Percentiles rank a stretch among this genome's conserved stretches.
phyloP scores from a whole-genome alignment of 2,888 invertebrate genomes.

The Aleiodes leptofemur region DNA sequence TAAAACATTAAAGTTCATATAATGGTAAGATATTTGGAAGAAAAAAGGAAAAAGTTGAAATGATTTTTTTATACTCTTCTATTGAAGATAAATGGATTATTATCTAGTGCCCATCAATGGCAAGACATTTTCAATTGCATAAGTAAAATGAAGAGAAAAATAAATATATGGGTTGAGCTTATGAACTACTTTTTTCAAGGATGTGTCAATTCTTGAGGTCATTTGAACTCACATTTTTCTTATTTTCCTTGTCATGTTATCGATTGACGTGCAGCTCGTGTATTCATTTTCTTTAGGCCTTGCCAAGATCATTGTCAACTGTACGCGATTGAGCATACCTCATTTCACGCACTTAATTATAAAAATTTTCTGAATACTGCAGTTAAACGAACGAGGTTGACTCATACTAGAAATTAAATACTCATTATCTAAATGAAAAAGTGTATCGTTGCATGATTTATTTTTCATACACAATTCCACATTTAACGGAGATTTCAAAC shows the following conservation, averaged over 20 bases:
- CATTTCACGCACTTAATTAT: no score
- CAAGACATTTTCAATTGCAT: constrained; percentile 43
- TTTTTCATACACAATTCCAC: no score
- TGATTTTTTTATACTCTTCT: constrained; percentile 34
- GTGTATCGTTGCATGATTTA: no score
- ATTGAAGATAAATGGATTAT: constrained; percentile 33
- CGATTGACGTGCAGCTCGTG: constrained; percentile 2
- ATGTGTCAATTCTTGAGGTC: constrained; percentile 46
- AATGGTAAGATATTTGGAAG: not conserved
- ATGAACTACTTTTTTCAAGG: constrained; percentile 55
- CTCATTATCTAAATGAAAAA: no score
- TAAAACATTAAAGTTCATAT: not conserved
- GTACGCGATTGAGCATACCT: no score
- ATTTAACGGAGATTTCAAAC: no score
- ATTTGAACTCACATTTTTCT: constrained; percentile 15
- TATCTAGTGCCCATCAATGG: constrained; percentile 26
- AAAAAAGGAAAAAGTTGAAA: not conserved
- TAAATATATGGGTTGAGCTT: constrained; percentile 42
- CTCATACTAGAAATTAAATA: no score
- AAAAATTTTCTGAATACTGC: no score
- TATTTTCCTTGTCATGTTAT: constrained; percentile 31
- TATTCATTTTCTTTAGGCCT: not conserved
- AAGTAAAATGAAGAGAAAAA: constrained; percentile 38
- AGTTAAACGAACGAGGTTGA: no score
- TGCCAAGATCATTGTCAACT: not conserved